Base-by-base conservation (phyloP, 2,888 invertebrate genomes). In the Netelia inedita region DNA sequence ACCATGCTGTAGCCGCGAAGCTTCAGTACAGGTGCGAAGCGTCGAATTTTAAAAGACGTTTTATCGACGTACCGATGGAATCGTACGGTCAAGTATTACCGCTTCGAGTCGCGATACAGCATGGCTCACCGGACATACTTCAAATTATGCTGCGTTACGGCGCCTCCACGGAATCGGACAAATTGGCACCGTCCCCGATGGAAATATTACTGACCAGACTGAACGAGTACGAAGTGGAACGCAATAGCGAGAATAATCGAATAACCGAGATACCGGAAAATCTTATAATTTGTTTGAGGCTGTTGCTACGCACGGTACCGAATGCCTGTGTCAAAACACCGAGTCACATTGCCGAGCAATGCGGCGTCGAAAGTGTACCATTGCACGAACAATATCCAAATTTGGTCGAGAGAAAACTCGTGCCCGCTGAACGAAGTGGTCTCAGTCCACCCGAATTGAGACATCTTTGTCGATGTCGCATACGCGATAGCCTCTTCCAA, bases 1-100 rank as follows among this genome's bases (percentile, higher is more conserved):
- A 97, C 90, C 97, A 97, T 91, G 97, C 98, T 0, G 96, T 96
- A 1, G 95, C 95, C 78, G 96, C 96, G 0, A 95, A 94, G 86
- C 94, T 97, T 66, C 95, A 96, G 91, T 96, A 92, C 69, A 86
- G 87, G 6, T 92, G 91, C 82, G 89, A 79, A 11, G 88, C 84
- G 91, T 94, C 88, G 92, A 93, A 11, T 2, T 73, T 75, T 88
- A 93, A 53, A 92, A 93, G 89, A 89, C 94, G 96, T 61, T 97
- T 97, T 90, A 96, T 97, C 85, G 98, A 98, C 91, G 96, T 97
- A 1, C 97, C 97, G 11, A 95, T 98, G 93, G 97, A 97, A 91
- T 97, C 97, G 80, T 97, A 97, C 90, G 97, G 97, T 0, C 95
- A 95, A 88, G 95, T 96, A 5, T 95, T 96, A 0, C 97, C 97